Evolutionary conservation across 1,140 invertebrate genomes (phyloP).

Genomic region (Camponotus floridanus): DNA sequence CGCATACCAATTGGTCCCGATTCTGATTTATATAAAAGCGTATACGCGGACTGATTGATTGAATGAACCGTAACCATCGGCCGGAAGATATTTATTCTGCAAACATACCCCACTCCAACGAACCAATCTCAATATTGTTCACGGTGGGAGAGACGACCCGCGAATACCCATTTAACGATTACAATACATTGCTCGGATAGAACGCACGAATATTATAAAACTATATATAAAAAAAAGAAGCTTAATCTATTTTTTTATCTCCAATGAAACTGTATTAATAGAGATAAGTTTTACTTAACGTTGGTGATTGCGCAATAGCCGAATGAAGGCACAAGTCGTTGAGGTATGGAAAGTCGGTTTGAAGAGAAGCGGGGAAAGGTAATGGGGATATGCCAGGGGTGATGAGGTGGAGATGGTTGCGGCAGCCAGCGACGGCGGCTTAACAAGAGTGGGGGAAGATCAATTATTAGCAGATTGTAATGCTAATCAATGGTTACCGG

Average conservation of each 20-base stretch:
- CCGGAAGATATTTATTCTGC: slow-evolving; percentile 82
- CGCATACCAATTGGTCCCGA: slow-evolving; percentile 60
- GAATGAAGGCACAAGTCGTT: slow-evolving; percentile 37
- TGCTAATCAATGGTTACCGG: slow-evolving; percentile 85
- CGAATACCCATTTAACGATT: slow-evolving; percentile 77
- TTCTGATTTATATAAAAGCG: slow-evolving; percentile 83
- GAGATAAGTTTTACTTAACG: slow-evolving; percentile 35
- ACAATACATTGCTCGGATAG: slow-evolving; percentile 51
- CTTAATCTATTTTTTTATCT: slow-evolving; percentile 49
- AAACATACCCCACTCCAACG: slow-evolving; percentile 78
- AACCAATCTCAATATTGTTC: slow-evolving; percentile 59
- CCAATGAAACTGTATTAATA: neutral
- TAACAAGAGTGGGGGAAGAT: slow-evolving; percentile 48
- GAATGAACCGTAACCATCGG: slow-evolving; percentile 80
- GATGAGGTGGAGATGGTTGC: neutral
- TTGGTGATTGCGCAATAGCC: neutral
- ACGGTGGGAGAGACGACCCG: slow-evolving; percentile 62
- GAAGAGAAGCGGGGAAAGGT: neutral
- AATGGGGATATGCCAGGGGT: neutral
- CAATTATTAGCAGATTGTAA: slow-evolving; percentile 85
- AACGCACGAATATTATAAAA: slow-evolving; percentile 58
- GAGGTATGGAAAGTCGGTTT: neutral
- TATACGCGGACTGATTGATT: slow-evolving; percentile 80
- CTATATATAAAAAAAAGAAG: slow-evolving; percentile 53
- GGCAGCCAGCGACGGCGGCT: neutral